These are phyloP conservation scores for Rhea pennata DNA, from an alignment of 2,113 vertebrate genomes.

Conservation along the genomic window DNA sequence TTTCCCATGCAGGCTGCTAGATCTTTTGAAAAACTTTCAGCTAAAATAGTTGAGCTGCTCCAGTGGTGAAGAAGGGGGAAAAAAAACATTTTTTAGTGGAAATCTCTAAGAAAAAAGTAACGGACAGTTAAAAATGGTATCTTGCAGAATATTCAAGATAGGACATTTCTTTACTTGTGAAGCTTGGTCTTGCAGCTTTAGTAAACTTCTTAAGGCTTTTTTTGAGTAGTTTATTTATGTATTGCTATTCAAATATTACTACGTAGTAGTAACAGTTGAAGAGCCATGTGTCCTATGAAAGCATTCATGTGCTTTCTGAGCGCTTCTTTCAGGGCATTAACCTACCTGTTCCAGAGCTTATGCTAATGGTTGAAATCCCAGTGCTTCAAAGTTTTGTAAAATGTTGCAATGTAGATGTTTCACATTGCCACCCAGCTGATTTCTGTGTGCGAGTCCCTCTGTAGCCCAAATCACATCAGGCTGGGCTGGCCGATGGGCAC, in stretches of 20 bases:
- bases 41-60: background rate
- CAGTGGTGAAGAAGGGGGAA: background rate
- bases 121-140: background rate
- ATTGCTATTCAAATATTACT: background rate
- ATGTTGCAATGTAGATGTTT: accelerated
- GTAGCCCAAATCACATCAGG: background rate
- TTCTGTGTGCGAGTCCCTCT: background rate
- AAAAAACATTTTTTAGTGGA: background rate
- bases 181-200: background rate
- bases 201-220: background rate
- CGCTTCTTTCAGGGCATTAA: background rate
- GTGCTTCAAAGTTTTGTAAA: background rate
- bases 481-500: background rate
- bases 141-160: background rate
- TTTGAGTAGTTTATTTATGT: background rate
- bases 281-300: background rate
- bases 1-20: background rate
- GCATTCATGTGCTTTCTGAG: background rate
- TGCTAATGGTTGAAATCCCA: background rate
- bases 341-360: background rate
- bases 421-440: background rate
- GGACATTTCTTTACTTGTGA: background rate
- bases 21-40: background rate
- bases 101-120: background rate
- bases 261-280: background rate